These are phyloP conservation scores for Sarcophaga peregrina DNA, from an alignment of 1,140 invertebrate species.

Conservation along the genomic window DNA sequence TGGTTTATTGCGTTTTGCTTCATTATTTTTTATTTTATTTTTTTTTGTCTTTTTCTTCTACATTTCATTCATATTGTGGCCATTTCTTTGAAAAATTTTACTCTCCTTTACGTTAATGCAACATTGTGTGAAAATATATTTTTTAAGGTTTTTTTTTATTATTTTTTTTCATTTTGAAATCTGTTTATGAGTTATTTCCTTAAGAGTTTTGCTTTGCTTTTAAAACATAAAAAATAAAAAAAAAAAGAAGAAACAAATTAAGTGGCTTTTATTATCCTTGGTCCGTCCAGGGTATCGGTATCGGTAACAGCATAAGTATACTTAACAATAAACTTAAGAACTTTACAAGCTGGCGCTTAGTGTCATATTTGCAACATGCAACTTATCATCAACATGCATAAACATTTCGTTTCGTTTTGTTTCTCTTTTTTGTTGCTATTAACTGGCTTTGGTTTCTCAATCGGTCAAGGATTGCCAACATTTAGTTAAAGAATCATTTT, in stretches of 20 bases:
- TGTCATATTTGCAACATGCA: constrained; percentile 42
- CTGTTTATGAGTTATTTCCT: constrained; percentile 40
- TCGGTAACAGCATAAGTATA: neutral
- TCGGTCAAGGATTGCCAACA: neutral
- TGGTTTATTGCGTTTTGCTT: neutral
- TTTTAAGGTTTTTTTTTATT: neutral
- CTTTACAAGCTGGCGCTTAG: constrained; percentile 39
- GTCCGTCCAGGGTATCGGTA: neutral
- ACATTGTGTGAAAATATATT: constrained; percentile 21
- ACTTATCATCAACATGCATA: constrained; percentile 30
- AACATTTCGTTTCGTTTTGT: neutral
- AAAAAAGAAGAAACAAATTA: constrained; percentile 19
- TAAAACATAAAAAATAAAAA: neutral
- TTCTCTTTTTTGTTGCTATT: neutral
- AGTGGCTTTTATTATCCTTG: constrained; percentile 18
- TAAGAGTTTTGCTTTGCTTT: neutral
- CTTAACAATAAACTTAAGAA: constrained; percentile 30
- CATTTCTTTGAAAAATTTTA: neutral
- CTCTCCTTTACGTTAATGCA: neutral
- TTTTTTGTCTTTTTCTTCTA: neutral
- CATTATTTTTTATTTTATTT: neutral
- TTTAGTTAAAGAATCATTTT: neutral
- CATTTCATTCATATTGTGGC: constrained; percentile 27
- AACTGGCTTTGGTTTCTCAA: neutral
- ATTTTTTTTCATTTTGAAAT: constrained; percentile 16